Percentiles rank a stretch among this genome's conserved stretches.
These are phyloP conservation scores for Drosophila buzzatii DNA, from an alignment of 2,888 invertebrate genomes.

Conservation along the genomic window DNA sequence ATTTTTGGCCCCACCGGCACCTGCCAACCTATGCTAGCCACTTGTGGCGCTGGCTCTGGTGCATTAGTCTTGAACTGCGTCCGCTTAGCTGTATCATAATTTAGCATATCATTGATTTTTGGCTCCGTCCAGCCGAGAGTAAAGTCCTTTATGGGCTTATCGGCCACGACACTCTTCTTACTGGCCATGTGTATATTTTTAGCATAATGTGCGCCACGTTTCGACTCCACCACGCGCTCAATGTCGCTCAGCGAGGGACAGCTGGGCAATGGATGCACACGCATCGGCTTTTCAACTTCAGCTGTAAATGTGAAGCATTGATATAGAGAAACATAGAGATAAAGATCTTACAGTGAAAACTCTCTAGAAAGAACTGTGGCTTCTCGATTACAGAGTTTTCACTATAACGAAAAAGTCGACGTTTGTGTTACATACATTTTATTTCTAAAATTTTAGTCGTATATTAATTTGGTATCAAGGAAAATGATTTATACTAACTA, in stretches of 20 bases:
- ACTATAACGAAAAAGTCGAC: not conserved
- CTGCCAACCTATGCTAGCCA: conserved; percentile 74
- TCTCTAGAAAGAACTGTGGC: not conserved
- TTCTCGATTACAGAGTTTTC: not conserved
- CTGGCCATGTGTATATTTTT: conserved; percentile 59
- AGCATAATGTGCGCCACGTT: conserved; percentile 59
- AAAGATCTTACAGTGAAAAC: not conserved
- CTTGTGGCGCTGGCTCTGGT: conserved; percentile 74
- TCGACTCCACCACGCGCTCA: conserved; percentile 71
- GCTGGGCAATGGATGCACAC: conserved; percentile 45
- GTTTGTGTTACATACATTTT: not conserved
- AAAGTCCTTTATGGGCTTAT: conserved; percentile 64
- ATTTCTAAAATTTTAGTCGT: conserved; percentile 20
- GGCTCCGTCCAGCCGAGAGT: conserved; percentile 73
- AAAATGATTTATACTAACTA: conserved; percentile 6
- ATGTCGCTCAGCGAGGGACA: conserved; percentile 82
- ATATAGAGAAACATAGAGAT: not conserved
- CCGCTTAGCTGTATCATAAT: conserved; percentile 61
- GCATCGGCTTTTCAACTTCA: conserved; percentile 53
- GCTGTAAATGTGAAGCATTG: conserved; percentile 37
- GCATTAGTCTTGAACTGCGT: conserved; percentile 62
- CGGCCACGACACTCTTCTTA: conserved; percentile 32
- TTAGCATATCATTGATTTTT: conserved; percentile 82
- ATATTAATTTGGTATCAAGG: conserved; percentile 6
- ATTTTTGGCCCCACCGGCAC: conserved; percentile 72